phyloP scores from a whole-genome alignment of 1,140 invertebrate genomes.

The Spodoptera litura region DNA sequence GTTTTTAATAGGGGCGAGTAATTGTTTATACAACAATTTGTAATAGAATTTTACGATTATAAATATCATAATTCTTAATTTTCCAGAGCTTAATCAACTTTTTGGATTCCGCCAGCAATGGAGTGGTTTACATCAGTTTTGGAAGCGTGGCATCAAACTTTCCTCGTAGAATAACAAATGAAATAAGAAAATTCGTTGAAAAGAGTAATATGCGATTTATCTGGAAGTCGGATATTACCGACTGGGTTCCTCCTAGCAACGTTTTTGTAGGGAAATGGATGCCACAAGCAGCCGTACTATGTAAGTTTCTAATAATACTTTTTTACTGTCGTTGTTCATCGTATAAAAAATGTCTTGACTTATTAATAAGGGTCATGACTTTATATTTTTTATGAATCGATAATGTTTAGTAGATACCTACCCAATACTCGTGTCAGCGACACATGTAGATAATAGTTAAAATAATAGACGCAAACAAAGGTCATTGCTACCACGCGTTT shows the following conservation, averaged over 20 bases:
- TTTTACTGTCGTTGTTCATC: no score
- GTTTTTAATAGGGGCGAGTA: neutral
- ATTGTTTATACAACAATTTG: neutral
- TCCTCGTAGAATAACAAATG: conserved; percentile 55
- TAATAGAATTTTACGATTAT: neutral
- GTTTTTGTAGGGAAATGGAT: conserved; percentile 41
- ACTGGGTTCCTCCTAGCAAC: conserved; percentile 24
- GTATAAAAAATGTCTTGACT: no score
- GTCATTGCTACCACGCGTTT: no score
- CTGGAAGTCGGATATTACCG: conserved; percentile 35
- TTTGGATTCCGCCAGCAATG: conserved; percentile 85
- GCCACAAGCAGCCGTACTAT: conserved; percentile 45
- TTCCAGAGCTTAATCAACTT: conserved; percentile 86
- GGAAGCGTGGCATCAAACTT: conserved; percentile 82
- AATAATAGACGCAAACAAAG: no score
- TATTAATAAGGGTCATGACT: no score
- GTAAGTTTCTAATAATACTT: conserved; percentile 22
- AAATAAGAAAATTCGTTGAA: conserved; percentile 80
- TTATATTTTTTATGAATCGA: no score
- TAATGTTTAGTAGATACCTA: no score
- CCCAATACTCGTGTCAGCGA: no score
- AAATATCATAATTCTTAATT: conserved; percentile 25
- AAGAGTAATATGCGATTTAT: conserved; percentile 78
- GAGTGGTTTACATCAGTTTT: conserved; percentile 88
- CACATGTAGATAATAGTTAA: no score